Evolutionary conservation across 2,113 vertebrate species (phyloP), one percentile per base, ranked within the genome.

Genomic region (Notechis scutatus): DNA sequence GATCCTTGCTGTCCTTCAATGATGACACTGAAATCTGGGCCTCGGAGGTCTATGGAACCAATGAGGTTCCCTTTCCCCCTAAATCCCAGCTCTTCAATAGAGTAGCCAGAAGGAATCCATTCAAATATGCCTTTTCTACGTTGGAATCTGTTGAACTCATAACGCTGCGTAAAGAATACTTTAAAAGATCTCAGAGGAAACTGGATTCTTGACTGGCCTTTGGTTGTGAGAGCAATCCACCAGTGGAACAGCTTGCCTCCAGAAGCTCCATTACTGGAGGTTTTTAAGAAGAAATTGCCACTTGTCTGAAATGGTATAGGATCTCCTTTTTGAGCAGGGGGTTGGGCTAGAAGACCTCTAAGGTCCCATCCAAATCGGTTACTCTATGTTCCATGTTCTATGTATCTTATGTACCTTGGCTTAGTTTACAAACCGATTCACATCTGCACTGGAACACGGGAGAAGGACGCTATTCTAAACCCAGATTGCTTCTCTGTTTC

Each of bases 401-500:
- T 23, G 59, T 64, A 64, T n/a, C 61, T 14, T 69, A n/a, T 69
- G 64, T 54, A 34, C n/a, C 8, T 39, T 55, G 54, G 74, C 3
- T 81, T 91, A 3, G 64, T 15, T 85, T 85, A 26, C 57, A 91
- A 56, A 23, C 47, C 5, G 29, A n/a, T 90, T 29, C 21, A 15
- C 15, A 29, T 10, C 64, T 26, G 39, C 81, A 45, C n/a, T 47
- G 87, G 26, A 57, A 86, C 45, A 5, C 20, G 18, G 89, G 91
- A 21, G 0, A 91, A 89, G 93, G 2, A 18, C 91, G 87, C 57
- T 6, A 85, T 89, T 91, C 15, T 59, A 0, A 0, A 93, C 64
- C 90, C 93, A 87, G 93, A 95, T 94, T 94, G 85, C 94, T 94
- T 91, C 54, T 94, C 91, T 94, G 64, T 88, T 93, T 0, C 3